Percentiles rank a stretch among this genome's conserved stretches.
These are phyloP conservation scores for Callimorpha dominula DNA, from an alignment of 2,888 invertebrate species.

Conservation along the genomic window DNA sequence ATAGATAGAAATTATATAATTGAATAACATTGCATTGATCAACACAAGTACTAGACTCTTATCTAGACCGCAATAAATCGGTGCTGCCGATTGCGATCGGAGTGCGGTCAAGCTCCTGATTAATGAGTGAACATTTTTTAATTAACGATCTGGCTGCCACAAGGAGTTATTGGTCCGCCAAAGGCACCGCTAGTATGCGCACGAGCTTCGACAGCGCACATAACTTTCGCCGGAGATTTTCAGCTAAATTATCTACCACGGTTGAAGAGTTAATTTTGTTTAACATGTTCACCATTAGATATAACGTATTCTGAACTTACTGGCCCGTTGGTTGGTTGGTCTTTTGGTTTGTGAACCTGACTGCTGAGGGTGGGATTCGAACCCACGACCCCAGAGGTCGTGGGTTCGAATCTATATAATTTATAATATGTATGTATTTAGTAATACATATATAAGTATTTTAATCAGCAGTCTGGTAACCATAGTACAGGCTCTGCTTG, in stretches of 20 bases:
- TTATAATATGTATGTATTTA: too few species aligned
- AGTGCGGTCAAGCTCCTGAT: slow-evolving; percentile 66
- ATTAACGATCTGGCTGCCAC: slow-evolving; percentile 65
- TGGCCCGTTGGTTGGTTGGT: too few species aligned
- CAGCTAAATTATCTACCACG: slow-evolving; percentile 67
- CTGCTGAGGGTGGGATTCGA: too few species aligned
- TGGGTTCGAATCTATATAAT: too few species aligned
- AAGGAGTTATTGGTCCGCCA: slow-evolving; percentile 60
- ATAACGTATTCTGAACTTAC: slow-evolving; percentile 45
- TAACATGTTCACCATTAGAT: slow-evolving; percentile 62
- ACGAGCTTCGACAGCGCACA: slow-evolving; percentile 48
- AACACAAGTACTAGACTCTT: slow-evolving; percentile 58
- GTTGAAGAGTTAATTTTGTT: slow-evolving; percentile 71
- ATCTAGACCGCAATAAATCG: slow-evolving; percentile 76
- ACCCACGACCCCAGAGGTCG: too few species aligned
- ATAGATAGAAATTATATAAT: slow-evolving; percentile 42
- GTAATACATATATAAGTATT: too few species aligned
- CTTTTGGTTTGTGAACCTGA: too few species aligned
- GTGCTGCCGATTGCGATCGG: slow-evolving; percentile 67
- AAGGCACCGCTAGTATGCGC: slow-evolving; percentile 50
- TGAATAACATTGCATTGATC: slow-evolving; percentile 57
- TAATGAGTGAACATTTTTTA: slow-evolving; percentile 76
- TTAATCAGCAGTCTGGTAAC: too few species aligned
- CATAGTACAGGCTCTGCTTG: too few species aligned
- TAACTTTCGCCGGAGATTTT: slow-evolving; percentile 61